Percentiles rank a stretch among this genome's conserved stretches.
These are phyloP conservation scores for Lophotriccus pileatus DNA, from an alignment of 2,797 vertebrate genomes.

Conservation along the genomic window DNA sequence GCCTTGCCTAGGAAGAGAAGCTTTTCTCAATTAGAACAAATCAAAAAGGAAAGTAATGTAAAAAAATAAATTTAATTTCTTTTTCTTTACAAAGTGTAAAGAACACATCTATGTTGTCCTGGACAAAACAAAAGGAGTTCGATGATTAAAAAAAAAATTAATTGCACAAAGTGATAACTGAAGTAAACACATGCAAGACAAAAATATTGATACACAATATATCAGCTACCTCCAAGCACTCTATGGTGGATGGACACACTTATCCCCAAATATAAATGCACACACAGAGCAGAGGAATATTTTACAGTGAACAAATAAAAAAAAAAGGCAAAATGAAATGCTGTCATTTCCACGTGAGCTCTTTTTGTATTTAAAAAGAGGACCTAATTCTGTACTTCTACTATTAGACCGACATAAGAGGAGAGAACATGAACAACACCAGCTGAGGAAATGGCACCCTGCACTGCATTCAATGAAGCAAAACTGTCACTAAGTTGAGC, in stretches of 20 bases:
- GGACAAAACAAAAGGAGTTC: background rate
- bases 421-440: conserved; percentile 9
- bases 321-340: background rate
- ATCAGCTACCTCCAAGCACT: background rate
- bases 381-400: background rate
- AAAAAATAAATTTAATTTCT: background rate
- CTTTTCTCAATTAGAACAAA: background rate
- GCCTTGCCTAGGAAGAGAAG: background rate
- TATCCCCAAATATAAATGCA: background rate
- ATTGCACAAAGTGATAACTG: background rate
- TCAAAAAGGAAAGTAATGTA: background rate
- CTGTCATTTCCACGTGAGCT: background rate
- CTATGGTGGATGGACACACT: background rate
- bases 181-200: background rate
- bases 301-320: background rate
- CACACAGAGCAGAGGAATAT: background rate
- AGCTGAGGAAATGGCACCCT: conserved; percentile 44
- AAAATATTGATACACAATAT: background rate
- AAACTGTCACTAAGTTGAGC: conserved; percentile 42
- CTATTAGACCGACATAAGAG: conserved; percentile 13
- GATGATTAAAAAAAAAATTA: background rate
- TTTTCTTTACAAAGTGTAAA: background rate
- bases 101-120: background rate
- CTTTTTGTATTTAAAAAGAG: conserved; percentile 12
- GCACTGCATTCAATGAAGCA: conserved; percentile 10